Evolutionary conservation across 1,140 invertebrate species (phyloP).

Genomic region (Belonocnema kinseyi): DNA sequence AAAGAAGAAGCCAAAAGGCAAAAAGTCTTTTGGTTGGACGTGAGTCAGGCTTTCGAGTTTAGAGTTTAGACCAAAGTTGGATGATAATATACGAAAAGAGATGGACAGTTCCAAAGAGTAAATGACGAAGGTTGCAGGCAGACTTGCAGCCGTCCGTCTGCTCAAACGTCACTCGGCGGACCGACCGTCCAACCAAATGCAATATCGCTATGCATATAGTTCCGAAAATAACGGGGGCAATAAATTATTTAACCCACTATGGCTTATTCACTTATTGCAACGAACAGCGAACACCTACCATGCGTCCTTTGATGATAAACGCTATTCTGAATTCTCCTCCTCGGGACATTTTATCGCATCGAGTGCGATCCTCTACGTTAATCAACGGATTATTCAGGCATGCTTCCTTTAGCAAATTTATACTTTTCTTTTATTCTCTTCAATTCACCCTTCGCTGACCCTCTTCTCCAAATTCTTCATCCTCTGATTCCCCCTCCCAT

Average conservation of each 20-base stretch:
- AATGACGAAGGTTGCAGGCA: conserved; percentile 26
- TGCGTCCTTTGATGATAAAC: conserved; percentile 19
- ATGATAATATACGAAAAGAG: not conserved
- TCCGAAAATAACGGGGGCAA: conserved; percentile 27
- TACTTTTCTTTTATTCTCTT: too few species aligned
- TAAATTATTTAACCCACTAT: conserved; percentile 24
- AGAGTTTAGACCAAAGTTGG: conserved; percentile 1
- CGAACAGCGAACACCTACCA: conserved; percentile 10
- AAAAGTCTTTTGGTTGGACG: not conserved
- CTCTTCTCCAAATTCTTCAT: too few species aligned
- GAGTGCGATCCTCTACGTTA: conserved; percentile 20
- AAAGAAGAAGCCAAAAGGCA: not conserved
- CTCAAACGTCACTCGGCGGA: conserved; percentile 18
- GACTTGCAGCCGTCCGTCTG: conserved; percentile 17
- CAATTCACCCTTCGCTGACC: too few species aligned
- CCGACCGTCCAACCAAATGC: not conserved
- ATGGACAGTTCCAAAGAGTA: conserved; percentile 3
- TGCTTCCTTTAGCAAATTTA: not conserved
- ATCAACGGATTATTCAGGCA: conserved; percentile 27
- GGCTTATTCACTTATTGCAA: not conserved
- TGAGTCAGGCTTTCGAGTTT: not conserved
- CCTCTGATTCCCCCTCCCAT: too few species aligned
- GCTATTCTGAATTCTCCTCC: not conserved
- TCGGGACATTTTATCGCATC: conserved; percentile 29
- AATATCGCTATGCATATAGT: not conserved